A percentile compares a stretch with the other conserved stretches of the same genome.
Conservation (phyloP, 2,888 invertebrate species). For the Diaperis boleti region DNA sequence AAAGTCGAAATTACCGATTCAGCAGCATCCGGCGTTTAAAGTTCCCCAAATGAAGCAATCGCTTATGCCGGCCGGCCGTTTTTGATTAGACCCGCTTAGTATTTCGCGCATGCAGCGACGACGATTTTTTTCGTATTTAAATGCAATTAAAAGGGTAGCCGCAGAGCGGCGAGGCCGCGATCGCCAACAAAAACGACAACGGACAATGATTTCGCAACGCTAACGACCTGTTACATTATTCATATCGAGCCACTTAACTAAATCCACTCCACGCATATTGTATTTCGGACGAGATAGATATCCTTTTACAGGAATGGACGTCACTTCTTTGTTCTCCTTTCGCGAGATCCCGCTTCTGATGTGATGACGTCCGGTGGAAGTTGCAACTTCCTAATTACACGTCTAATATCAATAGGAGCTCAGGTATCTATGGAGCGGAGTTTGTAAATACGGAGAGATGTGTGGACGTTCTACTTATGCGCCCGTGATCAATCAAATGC, state of each 20-base stretch:
- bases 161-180: slow-evolving; percentile 40
- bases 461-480: background rate
- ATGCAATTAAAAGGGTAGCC: slow-evolving; percentile 53
- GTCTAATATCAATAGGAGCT: background rate
- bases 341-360: slow-evolving; percentile 2
- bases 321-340: slow-evolving; percentile 47
- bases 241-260: slow-evolving; percentile 59
- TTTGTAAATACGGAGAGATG: background rate
- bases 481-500: slow-evolving; percentile 1
- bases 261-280: slow-evolving; percentile 57
- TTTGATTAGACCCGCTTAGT: slow-evolving; percentile 35
- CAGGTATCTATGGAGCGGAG: background rate
- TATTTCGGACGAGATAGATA: slow-evolving; percentile 53
- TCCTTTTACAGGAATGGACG: slow-evolving; percentile 49
- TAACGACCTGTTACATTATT: slow-evolving; percentile 62
- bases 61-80: slow-evolving; percentile 14
- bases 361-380: background rate
- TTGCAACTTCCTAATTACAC: slow-evolving; percentile 17
- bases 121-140: slow-evolving; percentile 52
- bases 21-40: slow-evolving; percentile 2
- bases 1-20: slow-evolving; percentile 4
- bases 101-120: slow-evolving; percentile 44
- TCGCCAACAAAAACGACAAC: slow-evolving; percentile 40
- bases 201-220: slow-evolving; percentile 57
- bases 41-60: slow-evolving; percentile 15